A percentile compares a stretch with the other conserved stretches of the same genome.
Evolutionary conservation across 1,140 invertebrate genomes (phyloP).

Genomic region (Aphis craccivora): DNA sequence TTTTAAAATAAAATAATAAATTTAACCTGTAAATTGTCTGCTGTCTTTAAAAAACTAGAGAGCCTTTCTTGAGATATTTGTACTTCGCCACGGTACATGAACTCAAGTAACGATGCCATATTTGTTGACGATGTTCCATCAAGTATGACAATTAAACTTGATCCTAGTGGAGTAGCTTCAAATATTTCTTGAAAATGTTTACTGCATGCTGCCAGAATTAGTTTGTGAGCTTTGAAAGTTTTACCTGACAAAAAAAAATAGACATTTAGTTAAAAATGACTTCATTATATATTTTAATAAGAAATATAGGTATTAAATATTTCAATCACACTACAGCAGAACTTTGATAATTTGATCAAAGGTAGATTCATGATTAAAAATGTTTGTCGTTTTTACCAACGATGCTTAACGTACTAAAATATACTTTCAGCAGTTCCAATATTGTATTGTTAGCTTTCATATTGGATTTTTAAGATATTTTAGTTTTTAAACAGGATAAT

Average conservation of each 20-base stretch:
- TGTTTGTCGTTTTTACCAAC: background rate
- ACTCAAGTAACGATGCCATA: constrained; percentile 88
- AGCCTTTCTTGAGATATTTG: constrained; percentile 88
- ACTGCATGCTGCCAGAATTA: constrained; percentile 91
- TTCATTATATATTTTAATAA: background rate
- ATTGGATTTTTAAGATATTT: background rate
- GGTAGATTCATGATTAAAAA: background rate
- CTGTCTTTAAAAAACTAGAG: constrained; percentile 87
- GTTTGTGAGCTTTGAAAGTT: constrained; percentile 88
- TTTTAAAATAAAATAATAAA: background rate
- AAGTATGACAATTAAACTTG: constrained; percentile 83
- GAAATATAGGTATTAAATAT: background rate
- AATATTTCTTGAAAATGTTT: constrained; percentile 93
- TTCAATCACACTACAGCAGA: background rate
- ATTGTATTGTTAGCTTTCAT: background rate
- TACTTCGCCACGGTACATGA: constrained; percentile 93
- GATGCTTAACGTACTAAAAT: background rate
- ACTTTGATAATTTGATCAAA: background rate
- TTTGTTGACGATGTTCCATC: constrained; percentile 87
- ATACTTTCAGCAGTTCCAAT: background rate
- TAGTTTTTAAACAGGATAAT: too few species aligned
- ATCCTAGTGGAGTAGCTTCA: constrained; percentile 82
- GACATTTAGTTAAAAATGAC: background rate
- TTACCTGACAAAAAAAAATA: constrained; percentile 73
- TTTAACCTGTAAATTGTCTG: constrained; percentile 83